phyloP scores from a whole-genome alignment of 2,113 vertebrate species.

The Larimichthys polyactis region DNA sequence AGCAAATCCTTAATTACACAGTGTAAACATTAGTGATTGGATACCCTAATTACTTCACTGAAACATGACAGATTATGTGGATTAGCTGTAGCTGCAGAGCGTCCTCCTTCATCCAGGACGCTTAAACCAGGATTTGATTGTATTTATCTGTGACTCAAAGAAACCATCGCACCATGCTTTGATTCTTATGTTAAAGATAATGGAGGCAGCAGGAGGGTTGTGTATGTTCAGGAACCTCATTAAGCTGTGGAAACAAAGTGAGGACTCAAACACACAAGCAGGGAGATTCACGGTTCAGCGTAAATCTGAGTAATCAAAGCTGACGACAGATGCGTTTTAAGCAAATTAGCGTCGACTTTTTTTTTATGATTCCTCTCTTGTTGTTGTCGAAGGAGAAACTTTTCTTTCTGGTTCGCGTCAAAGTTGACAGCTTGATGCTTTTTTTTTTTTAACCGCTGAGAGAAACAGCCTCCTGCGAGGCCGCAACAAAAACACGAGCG shows the following conservation, averaged over 20 bases:
- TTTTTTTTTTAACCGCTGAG: not conserved
- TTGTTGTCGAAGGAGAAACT: not conserved
- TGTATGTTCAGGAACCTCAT: slow-evolving; percentile 15
- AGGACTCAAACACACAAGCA: not conserved
- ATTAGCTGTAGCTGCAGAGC: slow-evolving; percentile 31
- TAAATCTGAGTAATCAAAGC: slow-evolving; percentile 5
- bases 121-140: slow-evolving; percentile 35
- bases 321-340: slow-evolving; percentile 5
- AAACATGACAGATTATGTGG: slow-evolving; percentile 48
- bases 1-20: slow-evolving; percentile 35
- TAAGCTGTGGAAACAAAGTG: slow-evolving; percentile 11
- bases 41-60: slow-evolving; percentile 35
- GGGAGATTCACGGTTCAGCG: not conserved
- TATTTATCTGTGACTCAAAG: slow-evolving; percentile 38
- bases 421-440: slow-evolving; percentile 11
- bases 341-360: slow-evolving; percentile 5
- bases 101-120: slow-evolving; percentile 13
- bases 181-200: slow-evolving; percentile 27
- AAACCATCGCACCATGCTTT: not conserved
- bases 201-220: slow-evolving; percentile 4
- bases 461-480: not conserved
- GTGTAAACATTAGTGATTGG: slow-evolving; percentile 26
- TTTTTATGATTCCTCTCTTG: not conserved
- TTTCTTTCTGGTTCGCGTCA: not conserved
- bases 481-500: slow-evolving; percentile 1